Evolutionary conservation across 2,888 invertebrate species (phyloP), one percentile per base, ranked within the genome.

Genomic region (Slavum lentiscoides): DNA sequence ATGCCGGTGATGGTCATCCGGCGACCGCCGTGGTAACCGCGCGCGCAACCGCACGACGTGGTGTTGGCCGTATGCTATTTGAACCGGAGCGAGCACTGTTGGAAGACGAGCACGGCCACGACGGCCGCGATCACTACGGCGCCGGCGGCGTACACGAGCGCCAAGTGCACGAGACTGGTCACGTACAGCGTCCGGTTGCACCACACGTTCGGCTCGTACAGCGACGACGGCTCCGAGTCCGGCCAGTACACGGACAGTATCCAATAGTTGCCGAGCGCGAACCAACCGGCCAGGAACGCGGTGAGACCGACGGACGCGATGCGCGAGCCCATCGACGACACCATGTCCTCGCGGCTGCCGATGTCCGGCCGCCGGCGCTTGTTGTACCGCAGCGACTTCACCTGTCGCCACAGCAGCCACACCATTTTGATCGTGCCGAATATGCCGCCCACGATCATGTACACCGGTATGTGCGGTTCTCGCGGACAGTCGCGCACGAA

Each of bases 401-500:
- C 88, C 87, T 92, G 92, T 15, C 89, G 88, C 89, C 90, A 91
- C 70, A 91, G 87, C 82, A 90, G 86, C 90, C 92, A 91, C 81
- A 90, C 88, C 86, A 93, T 90, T 83, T 93, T 92, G 2, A 91
- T 88, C 21, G 91, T 89, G 0, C 94, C 94, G 17, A 92, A 89
- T 15, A 91, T 90, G 0, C 94, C 94, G 0, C 94, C 94, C n/a
- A 94, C 93, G 82, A 94, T 90, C 90, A 94, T 92, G 87, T 94
- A 94, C 43, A 93, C 90, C 0, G 94, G 93, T 83, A 94, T 91
- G 82, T 91, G 89, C 0, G 92, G 91, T 86, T 93, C 92, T 68
- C 90, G 89, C 0, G 94, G 94, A 84, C 94, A 94, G 85, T 94
- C 93, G 30, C 92, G 89, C 82, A 93, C 90, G 87, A 92, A 93